These are phyloP conservation scores for Ditylenchus dipsaci DNA, from an alignment of 1,140 invertebrate genomes.

Conservation along the genomic window DNA sequence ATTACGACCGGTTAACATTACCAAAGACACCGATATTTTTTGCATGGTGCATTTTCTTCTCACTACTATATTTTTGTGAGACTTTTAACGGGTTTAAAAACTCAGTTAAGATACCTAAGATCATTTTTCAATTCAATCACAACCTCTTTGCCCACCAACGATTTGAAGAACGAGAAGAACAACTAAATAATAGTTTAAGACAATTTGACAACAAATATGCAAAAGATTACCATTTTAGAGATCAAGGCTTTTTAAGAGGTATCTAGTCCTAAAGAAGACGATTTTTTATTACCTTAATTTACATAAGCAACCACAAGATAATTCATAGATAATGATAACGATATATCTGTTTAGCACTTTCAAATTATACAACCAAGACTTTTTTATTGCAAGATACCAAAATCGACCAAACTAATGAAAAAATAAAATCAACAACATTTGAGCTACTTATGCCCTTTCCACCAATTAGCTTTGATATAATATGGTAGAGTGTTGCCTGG, in stretches of 20 bases:
- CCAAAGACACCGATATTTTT: no score
- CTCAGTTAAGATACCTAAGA: slow-evolving; percentile 68
- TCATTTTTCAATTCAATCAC: slow-evolving; percentile 99
- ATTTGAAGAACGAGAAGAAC: slow-evolving; percentile 99
- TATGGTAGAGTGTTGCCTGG: slow-evolving; percentile 34
- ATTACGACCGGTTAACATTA: no score
- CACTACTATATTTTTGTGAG: no score
- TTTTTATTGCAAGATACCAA: not conserved
- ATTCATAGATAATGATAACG: no score
- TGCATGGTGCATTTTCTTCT: no score
- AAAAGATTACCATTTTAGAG: slow-evolving; percentile 13
- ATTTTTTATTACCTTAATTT: no score
- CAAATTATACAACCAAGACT: not conserved
- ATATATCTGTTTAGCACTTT: no score
- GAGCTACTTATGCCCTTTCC: slow-evolving; percentile 33
- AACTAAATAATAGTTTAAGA: slow-evolving; percentile 59
- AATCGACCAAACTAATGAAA: slow-evolving; percentile 8
- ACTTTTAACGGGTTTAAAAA: no score
- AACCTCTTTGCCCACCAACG: slow-evolving; percentile 95
- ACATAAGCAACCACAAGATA: no score
- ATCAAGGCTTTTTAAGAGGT: not conserved
- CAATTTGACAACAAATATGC: not conserved
- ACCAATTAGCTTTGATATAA: slow-evolving; percentile 48
- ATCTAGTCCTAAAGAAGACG: no score
- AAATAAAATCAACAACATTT: not conserved